Conservation (phyloP, 2,797 vertebrate genomes). For the Picus viridis region DNA sequence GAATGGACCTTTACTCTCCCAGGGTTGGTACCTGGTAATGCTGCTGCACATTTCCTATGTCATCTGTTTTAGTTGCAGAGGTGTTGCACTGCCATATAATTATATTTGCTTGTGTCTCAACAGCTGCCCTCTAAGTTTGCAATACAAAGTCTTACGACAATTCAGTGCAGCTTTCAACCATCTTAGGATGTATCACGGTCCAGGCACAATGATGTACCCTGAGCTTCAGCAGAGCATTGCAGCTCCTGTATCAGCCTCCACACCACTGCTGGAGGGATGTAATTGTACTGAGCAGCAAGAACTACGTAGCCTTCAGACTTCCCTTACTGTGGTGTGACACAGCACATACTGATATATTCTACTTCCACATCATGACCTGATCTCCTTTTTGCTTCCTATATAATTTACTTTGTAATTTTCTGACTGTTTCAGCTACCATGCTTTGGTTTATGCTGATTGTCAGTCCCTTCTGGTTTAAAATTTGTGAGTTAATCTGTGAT, state of each 20-base stretch:
- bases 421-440: neutral
- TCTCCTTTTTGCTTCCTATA: neutral
- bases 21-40: neutral
- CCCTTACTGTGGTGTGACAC: neutral
- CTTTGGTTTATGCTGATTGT: neutral
- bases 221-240: neutral
- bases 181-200: neutral
- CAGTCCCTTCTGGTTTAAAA: neutral
- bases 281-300: neutral
- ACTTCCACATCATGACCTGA: neutral
- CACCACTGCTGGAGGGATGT: fast-evolving
- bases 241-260: neutral
- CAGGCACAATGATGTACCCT: neutral
- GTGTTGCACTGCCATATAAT: neutral
- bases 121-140: neutral
- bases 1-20: neutral
- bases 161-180: neutral
- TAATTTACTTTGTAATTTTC: neutral
- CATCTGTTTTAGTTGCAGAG: neutral
- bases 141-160: neutral
- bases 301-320: neutral
- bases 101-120: neutral
- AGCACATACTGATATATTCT: fast-evolving
- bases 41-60: neutral
- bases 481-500: neutral